A percentile compares a stretch with the other conserved stretches of the same genome.
Evolutionary conservation across 2,888 invertebrate genomes (phyloP).

Genomic region (Microctonus aethiopoides): DNA sequence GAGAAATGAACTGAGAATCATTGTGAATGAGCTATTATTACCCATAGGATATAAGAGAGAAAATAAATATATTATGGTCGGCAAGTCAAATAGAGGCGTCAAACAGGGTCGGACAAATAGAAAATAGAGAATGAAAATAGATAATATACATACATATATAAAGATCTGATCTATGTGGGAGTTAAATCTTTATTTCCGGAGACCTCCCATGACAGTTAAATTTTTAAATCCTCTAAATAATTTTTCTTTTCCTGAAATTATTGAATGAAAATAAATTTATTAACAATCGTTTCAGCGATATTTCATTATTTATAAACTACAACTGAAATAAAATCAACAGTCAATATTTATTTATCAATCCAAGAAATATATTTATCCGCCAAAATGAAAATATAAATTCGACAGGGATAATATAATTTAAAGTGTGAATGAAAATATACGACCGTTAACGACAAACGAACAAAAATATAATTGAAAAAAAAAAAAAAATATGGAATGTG

Average conservation of each 20-base stretch:
- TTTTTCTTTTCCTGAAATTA: too few relatives aligned
- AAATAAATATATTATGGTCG: constrained; percentile 25
- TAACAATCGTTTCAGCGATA: too few relatives aligned
- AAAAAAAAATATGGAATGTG: constrained; percentile 10
- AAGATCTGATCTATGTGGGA: too few relatives aligned
- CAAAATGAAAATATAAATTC: background rate
- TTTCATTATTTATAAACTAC: too few relatives aligned
- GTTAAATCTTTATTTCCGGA: too few relatives aligned
- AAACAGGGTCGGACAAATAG: constrained; percentile 1
- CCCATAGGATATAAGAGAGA: background rate
- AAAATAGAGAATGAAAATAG: constrained; percentile 1
- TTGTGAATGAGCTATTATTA: background rate
- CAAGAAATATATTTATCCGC: too few relatives aligned
- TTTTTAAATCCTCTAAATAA: too few relatives aligned
- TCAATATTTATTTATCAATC: too few relatives aligned
- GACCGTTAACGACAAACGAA: background rate
- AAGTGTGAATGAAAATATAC: background rate
- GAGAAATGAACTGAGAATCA: background rate
- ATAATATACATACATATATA: too few relatives aligned
- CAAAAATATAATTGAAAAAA: background rate
- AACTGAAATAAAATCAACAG: too few relatives aligned
- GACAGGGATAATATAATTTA: background rate
- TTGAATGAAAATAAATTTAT: too few relatives aligned
- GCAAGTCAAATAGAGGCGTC: constrained; percentile 39
- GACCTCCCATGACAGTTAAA: too few relatives aligned